Evolutionary conservation across 2,888 invertebrate species (phyloP).

Genomic region (Amphiduros pacificus): DNA sequence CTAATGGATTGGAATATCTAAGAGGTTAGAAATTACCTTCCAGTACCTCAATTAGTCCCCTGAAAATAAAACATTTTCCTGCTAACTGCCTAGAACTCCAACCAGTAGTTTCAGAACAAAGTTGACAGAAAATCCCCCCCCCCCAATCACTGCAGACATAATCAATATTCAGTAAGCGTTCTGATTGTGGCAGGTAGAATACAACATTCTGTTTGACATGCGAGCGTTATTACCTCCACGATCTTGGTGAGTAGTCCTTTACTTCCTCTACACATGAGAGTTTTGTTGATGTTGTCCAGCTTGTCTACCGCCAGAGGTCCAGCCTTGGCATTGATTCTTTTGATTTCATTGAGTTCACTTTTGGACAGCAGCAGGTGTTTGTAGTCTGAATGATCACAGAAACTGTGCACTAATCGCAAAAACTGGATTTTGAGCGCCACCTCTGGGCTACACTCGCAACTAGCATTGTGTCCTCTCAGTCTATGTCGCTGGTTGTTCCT

Average conservation of each 20-base stretch:
- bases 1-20: no score
- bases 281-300: constrained; percentile 53
- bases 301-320: constrained; percentile 45
- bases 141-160: no score
- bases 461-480: constrained; percentile 57
- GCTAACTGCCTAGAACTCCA: no score
- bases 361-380: constrained; percentile 56
- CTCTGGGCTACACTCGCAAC: constrained; percentile 60
- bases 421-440: constrained; percentile 61
- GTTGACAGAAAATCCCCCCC: no score
- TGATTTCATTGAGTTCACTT: constrained; percentile 55
- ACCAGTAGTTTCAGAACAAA: no score
- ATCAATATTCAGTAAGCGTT: no score
- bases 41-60: no score
- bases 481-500: constrained; percentile 41
- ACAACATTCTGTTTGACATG: no score
- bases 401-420: constrained; percentile 58
- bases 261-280: constrained; percentile 56
- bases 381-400: constrained; percentile 60
- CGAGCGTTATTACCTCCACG: no score
- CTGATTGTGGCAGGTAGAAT: no score
- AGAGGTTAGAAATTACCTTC: no score
- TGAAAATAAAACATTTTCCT: no score
- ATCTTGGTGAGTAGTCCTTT: constrained; percentile 58
- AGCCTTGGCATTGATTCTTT: constrained; percentile 54